These are phyloP conservation scores for Atrichornis clamosus DNA, from an alignment of 2,113 vertebrate species.

Conservation along the genomic window DNA sequence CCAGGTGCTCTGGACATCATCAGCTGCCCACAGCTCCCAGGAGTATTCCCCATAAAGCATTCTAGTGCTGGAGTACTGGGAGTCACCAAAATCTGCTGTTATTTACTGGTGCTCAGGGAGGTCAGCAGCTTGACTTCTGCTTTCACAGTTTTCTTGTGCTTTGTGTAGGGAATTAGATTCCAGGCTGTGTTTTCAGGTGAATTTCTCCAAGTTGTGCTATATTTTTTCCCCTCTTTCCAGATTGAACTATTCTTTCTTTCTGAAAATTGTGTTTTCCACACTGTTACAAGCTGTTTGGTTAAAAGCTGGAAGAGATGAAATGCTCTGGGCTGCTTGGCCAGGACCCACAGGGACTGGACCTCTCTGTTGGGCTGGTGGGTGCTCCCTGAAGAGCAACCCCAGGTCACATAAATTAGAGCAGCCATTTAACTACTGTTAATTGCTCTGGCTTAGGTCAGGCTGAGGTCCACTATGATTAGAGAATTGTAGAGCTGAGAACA, in stretches of 20 bases:
- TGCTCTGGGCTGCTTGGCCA: background rate
- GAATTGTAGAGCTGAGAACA: background rate
- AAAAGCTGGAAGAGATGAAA: background rate
- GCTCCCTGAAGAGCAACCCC: background rate
- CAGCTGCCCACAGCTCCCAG: background rate
- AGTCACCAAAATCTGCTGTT: background rate
- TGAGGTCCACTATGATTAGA: background rate
- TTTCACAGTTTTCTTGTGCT: background rate
- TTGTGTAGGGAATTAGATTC: background rate
- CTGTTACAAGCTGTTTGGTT: background rate
- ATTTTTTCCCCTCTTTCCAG: background rate
- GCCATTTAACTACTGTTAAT: background rate
- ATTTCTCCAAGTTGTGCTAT: background rate
- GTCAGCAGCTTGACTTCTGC: background rate
- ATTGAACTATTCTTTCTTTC: background rate
- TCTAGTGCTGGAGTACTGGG: background rate
- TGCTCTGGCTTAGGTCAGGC: background rate
- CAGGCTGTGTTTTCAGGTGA: background rate
- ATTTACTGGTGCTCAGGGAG: background rate
- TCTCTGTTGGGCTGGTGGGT: background rate
- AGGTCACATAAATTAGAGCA: background rate
- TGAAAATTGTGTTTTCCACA: background rate
- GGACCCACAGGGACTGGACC: background rate
- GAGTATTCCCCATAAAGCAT: rapidly evolving
- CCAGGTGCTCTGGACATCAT: background rate